Evolutionary conservation across 2,797 vertebrate species (phyloP).

Genomic region (Danio tinwini): DNA sequence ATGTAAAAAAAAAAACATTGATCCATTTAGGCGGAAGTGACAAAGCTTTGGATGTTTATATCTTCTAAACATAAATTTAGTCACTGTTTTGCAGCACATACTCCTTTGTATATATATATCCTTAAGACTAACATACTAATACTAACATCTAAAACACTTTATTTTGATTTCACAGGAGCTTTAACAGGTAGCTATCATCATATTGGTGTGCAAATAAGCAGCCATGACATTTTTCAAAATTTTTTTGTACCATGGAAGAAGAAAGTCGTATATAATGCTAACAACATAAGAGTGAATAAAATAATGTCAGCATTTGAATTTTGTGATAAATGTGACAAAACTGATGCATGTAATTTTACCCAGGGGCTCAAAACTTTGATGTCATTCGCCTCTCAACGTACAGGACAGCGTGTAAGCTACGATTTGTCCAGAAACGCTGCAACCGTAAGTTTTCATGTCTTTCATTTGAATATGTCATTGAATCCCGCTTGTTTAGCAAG

Average conservation of each 20-base stretch:
- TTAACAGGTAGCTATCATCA: too few relatives aligned
- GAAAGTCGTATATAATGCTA: neutral
- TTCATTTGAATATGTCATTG: neutral
- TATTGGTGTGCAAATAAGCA: neutral
- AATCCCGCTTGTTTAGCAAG: neutral
- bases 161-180: too few relatives aligned
- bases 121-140: too few relatives aligned
- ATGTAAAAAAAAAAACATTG: too few relatives aligned
- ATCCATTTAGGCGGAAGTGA: too few relatives aligned
- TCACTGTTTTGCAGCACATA: too few relatives aligned
- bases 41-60: too few relatives aligned
- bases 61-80: too few relatives aligned
- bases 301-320: neutral
- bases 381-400: conserved; percentile 97
- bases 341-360: conserved; percentile 35
- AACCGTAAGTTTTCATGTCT: conserved; percentile 84
- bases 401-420: conserved; percentile 93
- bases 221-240: neutral
- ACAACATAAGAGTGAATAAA: neutral
- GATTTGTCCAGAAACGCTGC: conserved; percentile 96
- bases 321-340: neutral
- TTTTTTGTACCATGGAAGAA: neutral
- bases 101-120: too few relatives aligned
- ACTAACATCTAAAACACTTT: too few relatives aligned
- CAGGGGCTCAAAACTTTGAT: conserved; percentile 97